Conservation (phyloP, 2,797 vertebrate species). For the Vultur gryphus region DNA sequence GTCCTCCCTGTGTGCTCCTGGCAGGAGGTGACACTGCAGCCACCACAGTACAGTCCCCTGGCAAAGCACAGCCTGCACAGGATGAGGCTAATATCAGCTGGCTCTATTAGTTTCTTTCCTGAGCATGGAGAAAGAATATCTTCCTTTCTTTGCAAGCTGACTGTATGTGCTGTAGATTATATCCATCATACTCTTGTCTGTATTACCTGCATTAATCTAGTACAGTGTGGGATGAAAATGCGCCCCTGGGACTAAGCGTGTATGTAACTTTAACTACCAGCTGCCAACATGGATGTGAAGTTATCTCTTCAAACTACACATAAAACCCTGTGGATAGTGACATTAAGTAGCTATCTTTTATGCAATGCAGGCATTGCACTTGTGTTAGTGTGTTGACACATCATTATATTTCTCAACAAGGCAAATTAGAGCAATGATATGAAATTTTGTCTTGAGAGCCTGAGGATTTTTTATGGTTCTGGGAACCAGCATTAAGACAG, state of each 20-base stretch:
- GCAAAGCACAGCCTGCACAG: neutral
- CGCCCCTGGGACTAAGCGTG: neutral
- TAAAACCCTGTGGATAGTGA: constrained; percentile 13
- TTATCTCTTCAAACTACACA: neutral
- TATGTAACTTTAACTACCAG: constrained; percentile 22
- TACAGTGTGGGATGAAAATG: constrained; percentile 16
- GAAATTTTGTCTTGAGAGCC: constrained; percentile 32
- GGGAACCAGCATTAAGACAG: constrained; percentile 41
- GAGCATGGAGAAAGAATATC: neutral
- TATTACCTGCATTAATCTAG: constrained; percentile 34
- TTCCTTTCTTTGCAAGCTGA: neutral
- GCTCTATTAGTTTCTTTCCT: neutral
- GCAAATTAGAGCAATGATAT: constrained; percentile 28
- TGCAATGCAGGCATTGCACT: neutral
- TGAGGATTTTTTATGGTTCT: constrained; percentile 17
- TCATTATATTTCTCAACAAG: constrained; percentile 46
- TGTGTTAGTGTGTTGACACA: constrained; percentile 21
- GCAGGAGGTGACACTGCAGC: neutral
- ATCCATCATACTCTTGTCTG: constrained; percentile 4
- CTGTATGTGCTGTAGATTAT: neutral
- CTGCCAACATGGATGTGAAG: neutral
- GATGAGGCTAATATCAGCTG: neutral
- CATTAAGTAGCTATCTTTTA: constrained; percentile 29
- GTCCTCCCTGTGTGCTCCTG: neutral
- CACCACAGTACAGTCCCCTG: neutral